Evolutionary conservation across 2,888 invertebrate species (phyloP), one percentile per base, ranked within the genome.

Genomic region (Sinopyrophorus schimmeli): DNA sequence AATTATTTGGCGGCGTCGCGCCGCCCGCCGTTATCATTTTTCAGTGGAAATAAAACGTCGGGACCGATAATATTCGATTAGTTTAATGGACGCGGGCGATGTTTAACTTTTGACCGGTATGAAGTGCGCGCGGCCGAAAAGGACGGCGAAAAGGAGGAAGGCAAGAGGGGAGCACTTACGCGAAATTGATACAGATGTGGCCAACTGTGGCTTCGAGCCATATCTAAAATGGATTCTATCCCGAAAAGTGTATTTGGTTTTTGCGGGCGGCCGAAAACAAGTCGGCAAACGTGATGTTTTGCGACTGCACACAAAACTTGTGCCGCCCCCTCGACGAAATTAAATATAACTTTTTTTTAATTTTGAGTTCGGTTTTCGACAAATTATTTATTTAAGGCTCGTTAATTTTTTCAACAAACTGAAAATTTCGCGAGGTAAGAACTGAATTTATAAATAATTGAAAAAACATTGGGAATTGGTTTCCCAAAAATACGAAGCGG

Each of bases 181-280:
- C 47, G 51, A 51, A 51, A 51, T 51, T 51, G 51, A 51, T 51
- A 51, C 51, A 51, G 51, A 51, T 51, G 51, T 47, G 47, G 51
- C 46, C 47, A 51, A 51, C 51, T 51, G 51, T 51, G 42, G 51
- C 51, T 47, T 41, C 46, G 37, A 51, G 51, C 51, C 42, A 46
- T 51, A 51, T 51, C 37, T 51, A 46, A 51, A 51, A 51, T 51
- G 51, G 47, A 41, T 51, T 41, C 46, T 35, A 37, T 31, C 41
- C 46, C 38, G 39, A 42, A 38, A 51, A 51, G 46, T 42, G 38
- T 47, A 51, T 47, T 47, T 47, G 51, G 51, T 47, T 51, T 43
- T 47, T 51, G 42, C 51, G 31, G 46, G 37, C 31, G 34, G 18
- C 35, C 41, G 40, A 40, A 39, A 46, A 50, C 50, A 50, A 44